These are phyloP conservation scores for Phytoseiulus persimilis DNA, from an alignment of 2,888 invertebrate species.

Conservation along the genomic window DNA sequence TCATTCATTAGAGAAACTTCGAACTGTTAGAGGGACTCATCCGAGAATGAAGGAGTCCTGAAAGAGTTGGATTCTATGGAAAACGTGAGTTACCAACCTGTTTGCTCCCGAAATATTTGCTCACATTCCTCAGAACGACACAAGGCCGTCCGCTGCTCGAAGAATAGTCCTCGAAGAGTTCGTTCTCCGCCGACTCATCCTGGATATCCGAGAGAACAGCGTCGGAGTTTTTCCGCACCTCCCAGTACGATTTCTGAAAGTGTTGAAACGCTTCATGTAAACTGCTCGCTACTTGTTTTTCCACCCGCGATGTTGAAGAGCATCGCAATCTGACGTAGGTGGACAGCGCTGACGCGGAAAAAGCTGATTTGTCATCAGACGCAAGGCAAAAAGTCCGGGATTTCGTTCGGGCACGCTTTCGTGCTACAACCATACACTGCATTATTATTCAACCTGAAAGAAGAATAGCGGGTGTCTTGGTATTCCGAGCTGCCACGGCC, in stretches of 20 bases:
- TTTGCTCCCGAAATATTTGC: conserved; percentile 22
- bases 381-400: background rate
- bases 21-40: no score
- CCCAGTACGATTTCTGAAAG: conserved; percentile 13
- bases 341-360: background rate
- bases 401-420: background rate
- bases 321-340: background rate
- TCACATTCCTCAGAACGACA: background rate
- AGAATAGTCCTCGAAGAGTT: conserved; percentile 7
- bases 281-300: background rate
- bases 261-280: background rate
- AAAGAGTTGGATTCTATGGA: background rate
- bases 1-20: background rate
- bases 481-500: conserved; percentile 79
- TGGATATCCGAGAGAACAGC: conserved; percentile 5
- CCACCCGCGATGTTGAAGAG: background rate
- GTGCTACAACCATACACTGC: background rate
- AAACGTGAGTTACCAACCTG: background rate
- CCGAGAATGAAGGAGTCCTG: no score
- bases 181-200: background rate
- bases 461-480: conserved; percentile 73
- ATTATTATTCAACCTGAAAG: conserved; percentile 51
- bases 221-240: background rate
- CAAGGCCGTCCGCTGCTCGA: background rate
- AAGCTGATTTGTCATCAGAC: background rate